Percentiles rank a stretch among this genome's conserved stretches.
Conservation (phyloP, 2,888 invertebrate genomes). For the Leistus spinibarbis region DNA sequence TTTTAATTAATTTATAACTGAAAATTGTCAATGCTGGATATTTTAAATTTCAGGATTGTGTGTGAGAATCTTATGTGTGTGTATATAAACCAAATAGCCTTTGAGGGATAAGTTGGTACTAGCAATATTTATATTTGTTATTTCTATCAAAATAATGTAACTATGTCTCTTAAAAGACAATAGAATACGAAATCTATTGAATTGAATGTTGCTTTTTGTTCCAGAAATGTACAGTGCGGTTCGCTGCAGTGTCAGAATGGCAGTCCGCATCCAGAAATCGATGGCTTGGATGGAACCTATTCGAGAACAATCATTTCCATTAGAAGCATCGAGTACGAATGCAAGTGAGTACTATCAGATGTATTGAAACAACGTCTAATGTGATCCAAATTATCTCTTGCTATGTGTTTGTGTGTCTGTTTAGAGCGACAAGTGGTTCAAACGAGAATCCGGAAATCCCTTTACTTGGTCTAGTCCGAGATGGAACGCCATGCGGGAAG, state of each 20-base stretch:
- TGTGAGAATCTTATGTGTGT: too few species aligned
- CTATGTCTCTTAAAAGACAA: too few species aligned
- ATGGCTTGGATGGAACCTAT: conserved; percentile 80
- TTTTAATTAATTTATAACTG: too few species aligned
- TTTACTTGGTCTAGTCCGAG: conserved; percentile 86
- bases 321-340: conserved; percentile 88
- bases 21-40: too few species aligned
- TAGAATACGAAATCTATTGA: too few species aligned
- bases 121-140: too few species aligned
- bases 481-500: conserved; percentile 93
- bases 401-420: conserved; percentile 40
- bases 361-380: not conserved
- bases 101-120: too few species aligned
- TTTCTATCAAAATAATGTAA: too few species aligned
- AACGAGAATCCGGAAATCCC: conserved; percentile 67
- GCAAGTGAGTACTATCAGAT: conserved; percentile 79
- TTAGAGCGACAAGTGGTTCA: conserved; percentile 76
- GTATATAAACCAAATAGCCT: too few species aligned
- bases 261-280: conserved; percentile 77
- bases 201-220: too few species aligned
- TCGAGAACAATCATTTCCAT: conserved; percentile 89
- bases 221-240: conserved; percentile 85
- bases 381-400: conserved; percentile 6
- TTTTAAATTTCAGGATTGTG: too few species aligned
- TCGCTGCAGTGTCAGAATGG: conserved; percentile 94